Evolutionary conservation across 2,888 invertebrate genomes (phyloP).

Genomic region (Lasius platythorax): DNA sequence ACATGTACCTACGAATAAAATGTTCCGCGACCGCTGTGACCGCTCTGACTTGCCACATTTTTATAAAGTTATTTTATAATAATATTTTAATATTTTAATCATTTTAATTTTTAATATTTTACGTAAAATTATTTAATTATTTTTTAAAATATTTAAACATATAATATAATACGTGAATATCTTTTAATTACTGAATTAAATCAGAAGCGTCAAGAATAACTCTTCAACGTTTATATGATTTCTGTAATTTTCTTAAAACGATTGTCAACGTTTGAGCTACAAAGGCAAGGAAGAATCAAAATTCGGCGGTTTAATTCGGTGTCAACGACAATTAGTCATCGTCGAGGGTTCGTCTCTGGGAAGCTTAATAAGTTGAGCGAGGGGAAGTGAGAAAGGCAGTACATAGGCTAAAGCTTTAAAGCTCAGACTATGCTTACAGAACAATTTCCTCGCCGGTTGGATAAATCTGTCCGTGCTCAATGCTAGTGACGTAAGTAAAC

Average conservation of each 20-base stretch:
- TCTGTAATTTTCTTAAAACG: not conserved
- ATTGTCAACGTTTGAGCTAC: not conserved
- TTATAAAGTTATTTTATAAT: not conserved
- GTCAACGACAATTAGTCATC: not conserved
- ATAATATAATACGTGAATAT: no score
- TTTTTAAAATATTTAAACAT: not conserved
- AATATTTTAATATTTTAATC: no score
- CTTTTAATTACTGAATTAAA: not conserved
- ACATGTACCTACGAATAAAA: not conserved
- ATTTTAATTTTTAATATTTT: not conserved
- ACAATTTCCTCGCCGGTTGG: conserved; percentile 30
- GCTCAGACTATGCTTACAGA: conserved; percentile 41
- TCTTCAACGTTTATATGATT: not conserved
- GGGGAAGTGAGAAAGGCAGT: not conserved
- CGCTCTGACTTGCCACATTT: not conserved
- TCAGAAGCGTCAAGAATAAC: not conserved
- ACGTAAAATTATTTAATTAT: not conserved
- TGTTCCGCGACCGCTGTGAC: not conserved
- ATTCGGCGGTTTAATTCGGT: conserved; percentile 10
- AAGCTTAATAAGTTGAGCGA: conserved; percentile 18
- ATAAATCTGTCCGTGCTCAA: conserved; percentile 6
- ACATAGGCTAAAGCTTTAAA: conserved; percentile 21
- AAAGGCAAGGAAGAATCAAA: not conserved
- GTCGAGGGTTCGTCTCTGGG: not conserved
- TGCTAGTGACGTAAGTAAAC: not conserved